Evolutionary conservation across 2,888 invertebrate species (phyloP).

Genomic region (Agrilus biguttatus): DNA sequence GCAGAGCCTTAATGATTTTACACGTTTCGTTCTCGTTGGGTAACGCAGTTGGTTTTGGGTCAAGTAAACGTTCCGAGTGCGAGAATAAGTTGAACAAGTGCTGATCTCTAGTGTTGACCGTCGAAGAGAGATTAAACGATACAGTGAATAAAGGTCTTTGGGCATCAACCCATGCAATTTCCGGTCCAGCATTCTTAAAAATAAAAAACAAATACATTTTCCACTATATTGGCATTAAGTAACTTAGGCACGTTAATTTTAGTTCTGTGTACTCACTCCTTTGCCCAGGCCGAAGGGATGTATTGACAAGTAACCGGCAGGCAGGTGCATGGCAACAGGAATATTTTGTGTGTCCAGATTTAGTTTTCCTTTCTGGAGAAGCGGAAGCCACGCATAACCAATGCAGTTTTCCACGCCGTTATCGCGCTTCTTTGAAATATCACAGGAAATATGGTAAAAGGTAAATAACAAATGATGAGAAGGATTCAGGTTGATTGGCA

Average conservation of each 20-base stretch:
- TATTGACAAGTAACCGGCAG: slow-evolving; percentile 77
- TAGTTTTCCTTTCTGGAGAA: slow-evolving; percentile 71
- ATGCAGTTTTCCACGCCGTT: slow-evolving; percentile 69
- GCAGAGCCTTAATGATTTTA: slow-evolving; percentile 74
- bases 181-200: slow-evolving; percentile 70
- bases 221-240: neutral
- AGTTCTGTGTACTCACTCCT: slow-evolving; percentile 49
- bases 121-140: slow-evolving; percentile 72
- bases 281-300: slow-evolving; percentile 81
- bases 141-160: slow-evolving; percentile 80
- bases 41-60: slow-evolving; percentile 45
- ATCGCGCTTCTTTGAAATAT: slow-evolving; percentile 61
- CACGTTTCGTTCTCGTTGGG: slow-evolving; percentile 61
- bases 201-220: slow-evolving; percentile 22
- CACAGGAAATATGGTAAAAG: slow-evolving; percentile 91
- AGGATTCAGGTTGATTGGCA: slow-evolving; percentile 72
- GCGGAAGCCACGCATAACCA: slow-evolving; percentile 88
- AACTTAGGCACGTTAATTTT: no score
- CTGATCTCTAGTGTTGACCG: slow-evolving; percentile 76
- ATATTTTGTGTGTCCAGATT: slow-evolving; percentile 69
- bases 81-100: slow-evolving; percentile 80
- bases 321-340: slow-evolving; percentile 78
- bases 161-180: slow-evolving; percentile 86
- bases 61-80: slow-evolving; percentile 67
- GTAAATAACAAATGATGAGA: slow-evolving; percentile 89